Evolutionary conservation across 1,140 invertebrate species (phyloP).

Genomic region (Dinothrombium tinctorium): DNA sequence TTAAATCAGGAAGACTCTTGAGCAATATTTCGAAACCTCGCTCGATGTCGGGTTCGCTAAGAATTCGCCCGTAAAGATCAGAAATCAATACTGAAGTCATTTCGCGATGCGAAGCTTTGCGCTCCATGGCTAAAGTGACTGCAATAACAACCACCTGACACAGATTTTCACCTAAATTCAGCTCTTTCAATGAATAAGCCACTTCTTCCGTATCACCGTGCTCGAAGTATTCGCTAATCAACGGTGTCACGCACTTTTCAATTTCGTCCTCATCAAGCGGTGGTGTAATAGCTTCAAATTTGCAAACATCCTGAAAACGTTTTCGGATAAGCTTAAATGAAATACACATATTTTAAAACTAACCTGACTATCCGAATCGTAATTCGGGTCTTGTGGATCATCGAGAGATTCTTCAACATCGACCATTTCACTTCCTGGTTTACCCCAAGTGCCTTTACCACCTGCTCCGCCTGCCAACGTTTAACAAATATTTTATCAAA

Average conservation of each 20-base stretch:
- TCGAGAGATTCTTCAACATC: constrained; percentile 39
- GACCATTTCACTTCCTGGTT: constrained; percentile 47
- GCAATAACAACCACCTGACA: constrained; percentile 24
- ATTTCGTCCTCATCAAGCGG: constrained; percentile 39
- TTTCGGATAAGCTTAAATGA: constrained; percentile 17
- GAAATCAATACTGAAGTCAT: constrained; percentile 72
- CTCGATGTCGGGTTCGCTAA: constrained; percentile 46
- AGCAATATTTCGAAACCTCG: constrained; percentile 53
- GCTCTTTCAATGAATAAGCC: constrained; percentile 39
- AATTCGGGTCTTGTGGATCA: constrained; percentile 66
- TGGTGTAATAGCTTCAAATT: constrained; percentile 45
- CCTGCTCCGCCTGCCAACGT: constrained; percentile 68
- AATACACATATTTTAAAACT: too few species aligned
- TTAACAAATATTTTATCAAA: too few species aligned
- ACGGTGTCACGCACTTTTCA: constrained; percentile 44
- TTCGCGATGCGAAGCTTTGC: constrained; percentile 67
- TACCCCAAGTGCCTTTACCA: constrained; percentile 78
- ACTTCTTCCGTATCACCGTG: constrained; percentile 65
- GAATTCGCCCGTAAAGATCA: constrained; percentile 51
- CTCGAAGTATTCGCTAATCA: constrained; percentile 69
- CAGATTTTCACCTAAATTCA: constrained; percentile 23
- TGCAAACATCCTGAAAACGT: constrained; percentile 43
- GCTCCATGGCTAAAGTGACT: constrained; percentile 61
- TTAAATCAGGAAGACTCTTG: constrained; percentile 49
- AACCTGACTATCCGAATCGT: constrained; percentile 58